phyloP scores from a whole-genome alignment of 2,113 vertebrate genomes.

The Colaptes auratus region DNA sequence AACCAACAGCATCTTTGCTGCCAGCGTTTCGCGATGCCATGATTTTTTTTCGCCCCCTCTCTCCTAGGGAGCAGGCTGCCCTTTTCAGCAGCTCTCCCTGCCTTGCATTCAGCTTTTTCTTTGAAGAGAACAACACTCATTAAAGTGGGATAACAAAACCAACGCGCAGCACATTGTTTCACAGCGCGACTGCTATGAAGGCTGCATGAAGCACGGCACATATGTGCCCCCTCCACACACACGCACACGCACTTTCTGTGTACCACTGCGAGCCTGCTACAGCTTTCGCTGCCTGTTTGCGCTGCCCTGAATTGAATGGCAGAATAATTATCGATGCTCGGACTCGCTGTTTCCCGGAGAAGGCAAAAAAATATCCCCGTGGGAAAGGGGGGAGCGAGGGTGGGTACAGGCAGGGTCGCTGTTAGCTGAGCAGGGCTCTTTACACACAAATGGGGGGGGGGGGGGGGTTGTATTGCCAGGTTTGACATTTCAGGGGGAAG shows the following conservation, averaged over 20 bases:
- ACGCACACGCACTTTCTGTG: background rate
- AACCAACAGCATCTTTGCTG: background rate
- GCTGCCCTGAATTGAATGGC: background rate
- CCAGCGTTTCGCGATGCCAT: background rate
- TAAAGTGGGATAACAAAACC: background rate
- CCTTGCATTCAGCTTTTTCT: background rate
- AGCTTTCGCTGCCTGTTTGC: background rate
- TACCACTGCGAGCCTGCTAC: background rate
- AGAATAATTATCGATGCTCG: background rate
- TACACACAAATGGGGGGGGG: background rate
- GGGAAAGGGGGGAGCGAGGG: background rate
- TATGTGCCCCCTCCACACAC: background rate
- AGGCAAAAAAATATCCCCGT: background rate
- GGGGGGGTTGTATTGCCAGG: slow-evolving; percentile 9
- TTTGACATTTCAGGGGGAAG: slow-evolving; percentile 24
- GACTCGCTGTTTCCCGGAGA: background rate
- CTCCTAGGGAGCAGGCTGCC: background rate
- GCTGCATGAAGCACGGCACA: background rate
- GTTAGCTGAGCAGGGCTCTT: background rate
- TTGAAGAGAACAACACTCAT: background rate
- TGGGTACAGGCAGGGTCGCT: background rate
- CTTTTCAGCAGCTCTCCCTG: background rate
- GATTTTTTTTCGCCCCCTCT: background rate
- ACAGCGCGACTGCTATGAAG: background rate
- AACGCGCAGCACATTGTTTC: background rate